These are phyloP conservation scores for Cyanistes caeruleus DNA, from an alignment of 2,113 vertebrate genomes.

Conservation along the genomic window DNA sequence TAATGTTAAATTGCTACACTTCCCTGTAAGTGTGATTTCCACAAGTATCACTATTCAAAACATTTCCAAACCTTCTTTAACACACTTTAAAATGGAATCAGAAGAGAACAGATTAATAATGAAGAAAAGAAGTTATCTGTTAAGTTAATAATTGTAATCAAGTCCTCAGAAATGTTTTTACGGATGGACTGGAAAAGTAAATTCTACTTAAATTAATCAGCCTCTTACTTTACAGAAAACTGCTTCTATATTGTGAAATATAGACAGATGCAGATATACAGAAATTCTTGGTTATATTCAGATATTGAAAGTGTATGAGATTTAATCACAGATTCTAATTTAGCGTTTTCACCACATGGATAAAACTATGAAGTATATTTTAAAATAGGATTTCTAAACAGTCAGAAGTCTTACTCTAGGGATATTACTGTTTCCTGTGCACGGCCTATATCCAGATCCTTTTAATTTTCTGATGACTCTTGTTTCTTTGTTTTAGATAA, in stretches of 20 bases:
- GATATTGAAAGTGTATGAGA: background rate
- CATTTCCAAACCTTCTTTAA: background rate
- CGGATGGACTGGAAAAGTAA: background rate
- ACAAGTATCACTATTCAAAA: background rate
- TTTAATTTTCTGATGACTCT: background rate
- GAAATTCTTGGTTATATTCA: background rate
- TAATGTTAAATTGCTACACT: background rate
- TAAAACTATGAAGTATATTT: background rate
- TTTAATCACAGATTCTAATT: background rate
- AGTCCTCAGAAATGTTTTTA: background rate
- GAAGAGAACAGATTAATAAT: background rate
- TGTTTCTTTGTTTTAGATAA: conserved; percentile 71
- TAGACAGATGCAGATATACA: too few relatives aligned
- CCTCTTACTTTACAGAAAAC: background rate
- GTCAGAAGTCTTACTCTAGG: background rate
- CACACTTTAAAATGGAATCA: background rate
- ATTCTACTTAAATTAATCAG: background rate
- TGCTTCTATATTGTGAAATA: background rate
- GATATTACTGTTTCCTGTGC: background rate
- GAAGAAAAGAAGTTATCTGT: background rate
- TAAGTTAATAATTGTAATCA: background rate
- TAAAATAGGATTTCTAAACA: background rate
- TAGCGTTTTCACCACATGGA: background rate
- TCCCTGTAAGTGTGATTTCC: background rate
- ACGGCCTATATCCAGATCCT: background rate